These are phyloP conservation scores for Chloroceryle aenea DNA, from an alignment of 2,113 vertebrate genomes.

Conservation along the genomic window DNA sequence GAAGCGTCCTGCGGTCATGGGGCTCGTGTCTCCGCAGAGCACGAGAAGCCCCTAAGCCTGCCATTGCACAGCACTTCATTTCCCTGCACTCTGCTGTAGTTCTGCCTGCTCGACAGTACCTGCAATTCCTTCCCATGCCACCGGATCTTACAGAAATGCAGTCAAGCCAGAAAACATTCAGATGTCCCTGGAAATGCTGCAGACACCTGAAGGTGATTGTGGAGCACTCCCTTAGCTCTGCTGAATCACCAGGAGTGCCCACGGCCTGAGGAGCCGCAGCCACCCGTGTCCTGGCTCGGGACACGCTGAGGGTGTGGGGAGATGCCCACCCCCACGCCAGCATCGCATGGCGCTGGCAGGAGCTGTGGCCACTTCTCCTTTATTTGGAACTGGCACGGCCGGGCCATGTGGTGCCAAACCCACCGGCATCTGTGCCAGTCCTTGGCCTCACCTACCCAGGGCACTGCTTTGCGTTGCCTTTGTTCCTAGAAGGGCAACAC, in stretches of 20 bases:
- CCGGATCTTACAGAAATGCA: background rate
- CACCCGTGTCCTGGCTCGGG: accelerated
- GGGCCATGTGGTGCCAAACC: background rate
- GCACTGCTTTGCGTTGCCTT: too few species aligned
- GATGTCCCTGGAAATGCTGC: background rate
- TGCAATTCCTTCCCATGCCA: background rate
- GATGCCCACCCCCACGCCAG: background rate
- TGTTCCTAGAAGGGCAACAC: background rate
- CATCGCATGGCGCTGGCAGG: background rate
- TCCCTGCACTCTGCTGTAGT: background rate
- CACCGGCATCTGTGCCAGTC: background rate
- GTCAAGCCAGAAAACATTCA: background rate
- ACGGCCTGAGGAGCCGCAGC: background rate
- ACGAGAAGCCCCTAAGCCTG: background rate
- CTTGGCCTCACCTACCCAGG: background rate
- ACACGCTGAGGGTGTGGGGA: background rate
- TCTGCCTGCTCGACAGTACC: background rate
- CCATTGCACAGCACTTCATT: accelerated
- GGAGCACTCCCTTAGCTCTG: background rate
- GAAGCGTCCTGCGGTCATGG: background rate
- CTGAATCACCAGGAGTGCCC: background rate
- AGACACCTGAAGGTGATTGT: background rate
- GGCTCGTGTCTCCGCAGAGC: background rate
- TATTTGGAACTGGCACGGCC: too few species aligned
- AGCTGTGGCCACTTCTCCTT: background rate